Conservation (phyloP, 2,113 vertebrate genomes). For the Anhinga anhinga region DNA sequence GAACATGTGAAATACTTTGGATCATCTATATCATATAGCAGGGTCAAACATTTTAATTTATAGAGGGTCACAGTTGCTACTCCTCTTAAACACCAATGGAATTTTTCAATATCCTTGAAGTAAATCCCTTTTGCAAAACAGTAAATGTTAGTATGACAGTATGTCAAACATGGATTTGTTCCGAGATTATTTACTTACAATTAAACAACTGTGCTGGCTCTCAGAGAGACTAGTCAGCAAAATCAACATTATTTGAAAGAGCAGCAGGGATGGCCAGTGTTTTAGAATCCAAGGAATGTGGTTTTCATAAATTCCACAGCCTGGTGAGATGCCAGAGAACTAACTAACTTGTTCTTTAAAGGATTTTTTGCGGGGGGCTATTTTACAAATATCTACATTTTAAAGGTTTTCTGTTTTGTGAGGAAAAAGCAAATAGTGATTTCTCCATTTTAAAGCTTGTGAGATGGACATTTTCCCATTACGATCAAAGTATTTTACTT, state of each 20-base stretch:
- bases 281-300: slow-evolving; percentile 73
- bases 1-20: slow-evolving; percentile 10
- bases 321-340: slow-evolving; percentile 62
- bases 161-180: slow-evolving; percentile 71
- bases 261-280: slow-evolving; percentile 51
- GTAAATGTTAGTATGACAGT: slow-evolving; percentile 69
- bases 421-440: background rate
- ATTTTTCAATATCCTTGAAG: slow-evolving; percentile 78
- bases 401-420: slow-evolving; percentile 36
- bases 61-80: slow-evolving; percentile 62
- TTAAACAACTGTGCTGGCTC: slow-evolving; percentile 70
- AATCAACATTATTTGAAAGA: slow-evolving; percentile 69
- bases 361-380: background rate
- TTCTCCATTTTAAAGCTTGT: background rate
- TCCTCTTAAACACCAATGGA: slow-evolving; percentile 68
- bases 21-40: slow-evolving; percentile 8
- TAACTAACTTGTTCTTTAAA: slow-evolving; percentile 56
- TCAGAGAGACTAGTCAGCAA: slow-evolving; percentile 65
- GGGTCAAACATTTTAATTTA: slow-evolving; percentile 70
- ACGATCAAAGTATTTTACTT: background rate
- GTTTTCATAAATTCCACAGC: slow-evolving; percentile 71
- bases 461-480: background rate
- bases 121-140: slow-evolving; percentile 71
- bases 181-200: slow-evolving; percentile 75
- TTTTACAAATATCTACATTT: background rate